These are phyloP conservation scores for Gambelia wislizenii DNA, from an alignment of 2,797 vertebrate genomes.

Conservation along the genomic window DNA sequence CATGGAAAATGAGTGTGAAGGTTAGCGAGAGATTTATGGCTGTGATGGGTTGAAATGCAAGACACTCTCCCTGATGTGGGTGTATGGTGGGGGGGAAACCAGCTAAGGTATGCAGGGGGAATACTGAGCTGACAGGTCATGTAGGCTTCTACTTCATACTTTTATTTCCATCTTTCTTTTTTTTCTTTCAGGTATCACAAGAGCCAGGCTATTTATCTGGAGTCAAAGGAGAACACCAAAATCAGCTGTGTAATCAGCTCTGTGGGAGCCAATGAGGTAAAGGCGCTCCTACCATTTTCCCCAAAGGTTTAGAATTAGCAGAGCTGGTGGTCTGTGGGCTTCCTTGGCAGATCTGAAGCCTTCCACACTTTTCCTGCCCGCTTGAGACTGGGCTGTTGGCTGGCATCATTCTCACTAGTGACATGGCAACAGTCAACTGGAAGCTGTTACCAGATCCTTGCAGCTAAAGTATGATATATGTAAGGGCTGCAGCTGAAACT, in stretches of 20 bases:
- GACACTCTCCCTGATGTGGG: too few species aligned
- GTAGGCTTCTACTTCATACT: background rate
- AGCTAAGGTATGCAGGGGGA: too few species aligned
- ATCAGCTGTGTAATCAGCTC: conserved; percentile 99
- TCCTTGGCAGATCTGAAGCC: too few species aligned
- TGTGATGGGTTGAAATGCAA: background rate
- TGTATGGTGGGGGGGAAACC: too few species aligned
- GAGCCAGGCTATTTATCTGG: conserved; percentile 97
- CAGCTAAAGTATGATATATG: too few species aligned
- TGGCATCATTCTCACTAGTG: background rate
- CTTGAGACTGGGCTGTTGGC: background rate
- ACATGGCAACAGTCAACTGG: background rate
- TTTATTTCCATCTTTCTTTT: background rate
- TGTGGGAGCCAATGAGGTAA: conserved; percentile 97
- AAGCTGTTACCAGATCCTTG: background rate
- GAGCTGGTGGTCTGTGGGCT: background rate
- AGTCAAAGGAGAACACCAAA: conserved; percentile 98
- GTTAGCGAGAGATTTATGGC: background rate
- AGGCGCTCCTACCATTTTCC: background rate
- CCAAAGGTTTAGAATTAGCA: background rate
- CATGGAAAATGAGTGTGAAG: background rate
- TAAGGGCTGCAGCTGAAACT: background rate
- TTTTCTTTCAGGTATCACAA: conserved; percentile 92
- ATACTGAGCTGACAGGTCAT: background rate
- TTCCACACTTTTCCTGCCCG: background rate